Evolutionary conservation across 2,797 vertebrate species (phyloP).

Genomic region (Danio albolineatus): DNA sequence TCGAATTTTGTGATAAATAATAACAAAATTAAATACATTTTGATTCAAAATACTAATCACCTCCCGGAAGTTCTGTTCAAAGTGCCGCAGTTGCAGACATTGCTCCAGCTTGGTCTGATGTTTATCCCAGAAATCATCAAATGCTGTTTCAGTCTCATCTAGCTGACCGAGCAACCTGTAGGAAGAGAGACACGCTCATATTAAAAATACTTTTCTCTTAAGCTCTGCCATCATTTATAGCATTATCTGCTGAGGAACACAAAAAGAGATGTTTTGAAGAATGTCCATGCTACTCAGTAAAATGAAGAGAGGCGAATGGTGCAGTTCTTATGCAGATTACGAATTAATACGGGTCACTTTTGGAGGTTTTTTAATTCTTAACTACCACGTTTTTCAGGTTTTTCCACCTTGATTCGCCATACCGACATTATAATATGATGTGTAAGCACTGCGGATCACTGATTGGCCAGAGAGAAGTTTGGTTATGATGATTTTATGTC

Average conservation of each 20-base stretch:
- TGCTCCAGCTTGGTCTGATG: conserved; percentile 95
- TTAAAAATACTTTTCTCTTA: neutral
- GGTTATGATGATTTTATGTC: too few relatives aligned
- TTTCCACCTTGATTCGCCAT: too few relatives aligned
- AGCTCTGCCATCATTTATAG: neutral
- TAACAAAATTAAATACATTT: too few relatives aligned
- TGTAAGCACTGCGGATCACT: too few relatives aligned
- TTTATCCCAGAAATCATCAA: conserved; percentile 95
- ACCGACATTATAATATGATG: too few relatives aligned
- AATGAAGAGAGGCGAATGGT: too few relatives aligned
- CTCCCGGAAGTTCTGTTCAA: conserved; percentile 94
- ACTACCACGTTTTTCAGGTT: too few relatives aligned
- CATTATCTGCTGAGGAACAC: neutral
- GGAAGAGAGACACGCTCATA: neutral
- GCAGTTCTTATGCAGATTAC: too few relatives aligned
- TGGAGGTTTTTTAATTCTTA: too few relatives aligned
- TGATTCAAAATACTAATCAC: conserved; percentile 69
- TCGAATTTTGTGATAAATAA: too few relatives aligned
- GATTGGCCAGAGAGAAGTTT: too few relatives aligned
- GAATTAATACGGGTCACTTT: too few relatives aligned
- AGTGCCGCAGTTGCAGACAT: conserved; percentile 90
- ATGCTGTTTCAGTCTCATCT: conserved; percentile 91
- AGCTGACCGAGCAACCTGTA: conserved; percentile 90
- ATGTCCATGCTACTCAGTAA: neutral
- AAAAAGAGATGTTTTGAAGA: conserved; percentile 4